Conservation (phyloP, 92 coral and sea anemone genomes). For the Epizoanthus illoricatus region DNA sequence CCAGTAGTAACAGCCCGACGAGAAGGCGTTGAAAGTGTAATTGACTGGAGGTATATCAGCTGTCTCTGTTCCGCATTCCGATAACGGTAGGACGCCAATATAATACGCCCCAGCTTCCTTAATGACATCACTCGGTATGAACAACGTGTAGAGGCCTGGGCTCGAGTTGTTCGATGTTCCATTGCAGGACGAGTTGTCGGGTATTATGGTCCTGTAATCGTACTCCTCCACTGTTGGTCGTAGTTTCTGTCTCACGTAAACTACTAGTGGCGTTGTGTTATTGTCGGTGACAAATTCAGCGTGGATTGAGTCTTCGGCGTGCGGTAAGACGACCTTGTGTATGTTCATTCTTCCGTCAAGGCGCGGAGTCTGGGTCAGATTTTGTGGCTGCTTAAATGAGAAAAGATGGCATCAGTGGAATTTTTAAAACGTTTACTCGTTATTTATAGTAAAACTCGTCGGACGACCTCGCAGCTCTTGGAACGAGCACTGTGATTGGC, state of each 20-base stretch:
- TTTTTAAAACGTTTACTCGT: neutral
- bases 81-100: conserved; percentile 62
- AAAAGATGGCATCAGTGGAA: neutral
- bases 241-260: conserved; percentile 57
- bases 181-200: conserved; percentile 41
- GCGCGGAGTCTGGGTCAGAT: conserved; percentile 61
- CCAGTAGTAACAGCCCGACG: conserved; percentile 86
- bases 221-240: conserved; percentile 63
- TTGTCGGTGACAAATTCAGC: conserved; percentile 61
- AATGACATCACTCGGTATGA: conserved; percentile 57
- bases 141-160: conserved; percentile 51
- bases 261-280: conserved; percentile 27
- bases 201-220: conserved; percentile 58
- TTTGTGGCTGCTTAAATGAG: conserved; percentile 47
- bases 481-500: too few relatives aligned
- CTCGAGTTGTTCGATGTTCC: conserved; percentile 20
- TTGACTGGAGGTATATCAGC: conserved; percentile 16
- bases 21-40: conserved; percentile 71
- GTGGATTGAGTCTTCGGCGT: conserved; percentile 54
- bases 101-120: conserved; percentile 67
- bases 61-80: conserved; percentile 12
- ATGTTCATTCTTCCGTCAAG: conserved; percentile 50
- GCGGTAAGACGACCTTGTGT: conserved; percentile 55
- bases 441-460: too few relatives aligned
- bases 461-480: too few relatives aligned